These are phyloP conservation scores for Phaenicophaeus curvirostris DNA, from an alignment of 2,797 vertebrate genomes.

Conservation along the genomic window DNA sequence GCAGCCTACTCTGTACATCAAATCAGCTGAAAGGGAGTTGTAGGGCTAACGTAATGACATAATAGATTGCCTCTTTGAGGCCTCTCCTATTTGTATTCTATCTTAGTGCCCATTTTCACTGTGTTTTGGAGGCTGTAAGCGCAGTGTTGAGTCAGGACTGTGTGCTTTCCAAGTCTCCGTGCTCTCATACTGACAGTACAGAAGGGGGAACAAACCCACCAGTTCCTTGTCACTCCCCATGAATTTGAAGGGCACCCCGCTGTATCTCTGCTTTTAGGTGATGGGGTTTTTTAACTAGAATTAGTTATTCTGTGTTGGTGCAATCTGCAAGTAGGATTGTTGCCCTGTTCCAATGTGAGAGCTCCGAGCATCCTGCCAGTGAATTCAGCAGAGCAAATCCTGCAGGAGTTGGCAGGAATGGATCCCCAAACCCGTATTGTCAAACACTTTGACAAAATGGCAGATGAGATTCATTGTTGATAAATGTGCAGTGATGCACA, in stretches of 20 bases:
- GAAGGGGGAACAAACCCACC: not conserved
- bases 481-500: constrained; percentile 50
- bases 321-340: not conserved
- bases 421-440: not conserved
- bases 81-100: not conserved
- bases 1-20: not conserved
- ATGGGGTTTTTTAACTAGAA: fast-evolving
- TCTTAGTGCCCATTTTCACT: not conserved
- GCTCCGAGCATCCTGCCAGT: not conserved
- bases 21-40: fast-evolving
- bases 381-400: not conserved
- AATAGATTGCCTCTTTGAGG: not conserved
- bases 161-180: not conserved
- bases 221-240: not conserved
- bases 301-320: not conserved
- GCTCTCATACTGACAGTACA: not conserved
- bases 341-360: not conserved
- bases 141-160: not conserved
- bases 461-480: constrained; percentile 25
- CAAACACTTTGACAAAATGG: constrained; percentile 1
- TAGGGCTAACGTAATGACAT: not conserved
- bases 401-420: not conserved
- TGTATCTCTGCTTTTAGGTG: not conserved
- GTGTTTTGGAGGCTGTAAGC: not conserved
- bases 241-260: not conserved